Base-by-base conservation (phyloP, 2,888 invertebrate species). In the Argynnis bischoffii region DNA sequence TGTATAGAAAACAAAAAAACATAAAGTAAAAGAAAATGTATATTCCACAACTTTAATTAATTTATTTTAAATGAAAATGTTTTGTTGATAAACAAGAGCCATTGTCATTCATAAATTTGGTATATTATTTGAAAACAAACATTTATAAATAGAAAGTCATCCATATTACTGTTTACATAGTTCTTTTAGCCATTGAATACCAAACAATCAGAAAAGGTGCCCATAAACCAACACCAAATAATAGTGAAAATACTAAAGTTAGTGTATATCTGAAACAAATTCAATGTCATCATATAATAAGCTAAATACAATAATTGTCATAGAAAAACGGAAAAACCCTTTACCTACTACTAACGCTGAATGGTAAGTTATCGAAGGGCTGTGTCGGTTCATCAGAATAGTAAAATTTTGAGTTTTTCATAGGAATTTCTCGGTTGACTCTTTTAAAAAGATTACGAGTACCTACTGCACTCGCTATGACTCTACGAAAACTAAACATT, bases 161-260 rank as follows among this genome's bases (percentile, higher is more conserved):
- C 26, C 4, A 14, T 48, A 26, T 6, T 4, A 6, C 11, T 3
- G 26, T 51, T 56, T 82, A 90, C 79, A 90, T 56, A 48, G 81
- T 80, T 71, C 74, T 83, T 73, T 91, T 91, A 5, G 89, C 89
- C 89, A 90, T 90, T 13, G 81, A 78, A 74, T 90, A 90, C 90
- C 90, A 90, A 2, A 90, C 68, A 54, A 91, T 85, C 0, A 81
- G 0, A 48, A 75, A 87, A 2, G 90, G 90, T 1, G 88, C 83
- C 87, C 87, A 89, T 1, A 89, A 71, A 0, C 88, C 89, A 3
- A 78, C 0, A 3, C 90, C 90, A 54, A 87, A 87, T 54, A 90
- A 79, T 1, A 90, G 0, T 3, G 80, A 63, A 68, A 86, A 89
- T 57, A 83, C 69, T 0, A 84, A 21, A 3, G 89, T 86, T 0